Percentiles rank a stretch among this genome's conserved stretches.
Conservation (phyloP, 2,888 invertebrate genomes). For the Imbricaverruca yamaguchii region DNA sequence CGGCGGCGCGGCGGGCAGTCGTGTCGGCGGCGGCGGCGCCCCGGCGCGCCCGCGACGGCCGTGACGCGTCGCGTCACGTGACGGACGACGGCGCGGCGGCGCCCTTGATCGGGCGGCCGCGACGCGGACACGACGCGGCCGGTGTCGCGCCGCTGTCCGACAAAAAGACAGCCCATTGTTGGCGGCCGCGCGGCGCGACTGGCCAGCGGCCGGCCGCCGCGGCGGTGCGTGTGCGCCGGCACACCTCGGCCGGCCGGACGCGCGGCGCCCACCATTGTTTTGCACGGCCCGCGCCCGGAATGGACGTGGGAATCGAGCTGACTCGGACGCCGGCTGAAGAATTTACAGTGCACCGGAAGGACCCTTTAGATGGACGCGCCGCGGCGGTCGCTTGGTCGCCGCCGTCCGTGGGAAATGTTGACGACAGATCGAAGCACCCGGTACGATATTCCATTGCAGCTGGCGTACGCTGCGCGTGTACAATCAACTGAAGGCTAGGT, state of each 20-base stretch:
- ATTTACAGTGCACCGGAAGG: not conserved
- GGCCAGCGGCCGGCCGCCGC: not conserved
- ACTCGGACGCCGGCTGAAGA: not conserved
- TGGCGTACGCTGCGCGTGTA: no score
- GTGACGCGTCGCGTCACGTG: not conserved
- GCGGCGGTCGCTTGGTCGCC: no score
- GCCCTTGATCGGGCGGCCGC: not conserved
- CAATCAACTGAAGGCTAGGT: not conserved
- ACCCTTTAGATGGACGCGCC: no score
- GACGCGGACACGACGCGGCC: not conserved
- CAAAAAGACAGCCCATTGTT: constrained; percentile 18
- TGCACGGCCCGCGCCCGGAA: not conserved
- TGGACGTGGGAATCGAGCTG: not conserved
- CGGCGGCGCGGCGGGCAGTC: no score
- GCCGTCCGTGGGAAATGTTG: no score
- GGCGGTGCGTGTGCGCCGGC: no score
- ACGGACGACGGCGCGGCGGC: not conserved
- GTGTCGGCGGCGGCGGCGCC: not conserved
- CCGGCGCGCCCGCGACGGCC: not conserved
- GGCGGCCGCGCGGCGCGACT: not conserved
- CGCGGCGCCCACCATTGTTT: not conserved
- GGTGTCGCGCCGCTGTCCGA: not conserved
- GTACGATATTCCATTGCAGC: no score
- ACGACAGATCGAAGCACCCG: no score
- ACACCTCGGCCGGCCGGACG: no score